These are phyloP conservation scores for Ladona fulva DNA, from an alignment of 1,140 invertebrate genomes.

Conservation along the genomic window DNA sequence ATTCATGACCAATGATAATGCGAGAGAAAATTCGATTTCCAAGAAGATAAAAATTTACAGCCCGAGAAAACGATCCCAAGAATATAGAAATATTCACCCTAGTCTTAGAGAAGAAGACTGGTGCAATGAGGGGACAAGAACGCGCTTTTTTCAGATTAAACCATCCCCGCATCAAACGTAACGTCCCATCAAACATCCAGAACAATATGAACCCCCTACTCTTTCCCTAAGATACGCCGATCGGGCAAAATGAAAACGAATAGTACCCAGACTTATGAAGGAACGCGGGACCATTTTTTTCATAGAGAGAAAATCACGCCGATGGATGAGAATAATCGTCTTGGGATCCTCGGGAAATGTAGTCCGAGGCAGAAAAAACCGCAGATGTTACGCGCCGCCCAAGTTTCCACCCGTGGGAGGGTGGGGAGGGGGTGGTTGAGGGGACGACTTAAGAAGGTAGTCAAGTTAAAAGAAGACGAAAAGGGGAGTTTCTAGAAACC, in stretches of 20 bases:
- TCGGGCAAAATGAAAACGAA: background rate
- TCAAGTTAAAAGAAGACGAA: background rate
- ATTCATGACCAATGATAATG: too few relatives aligned
- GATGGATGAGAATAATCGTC: too few relatives aligned
- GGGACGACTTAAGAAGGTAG: too few relatives aligned
- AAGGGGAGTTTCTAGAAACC: background rate
- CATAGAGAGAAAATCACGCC: too few relatives aligned
- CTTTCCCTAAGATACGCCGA: background rate
- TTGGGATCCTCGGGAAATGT: background rate
- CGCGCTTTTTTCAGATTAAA: too few relatives aligned
- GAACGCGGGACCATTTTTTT: too few relatives aligned
- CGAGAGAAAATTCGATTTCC: too few relatives aligned
- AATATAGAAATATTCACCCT: too few relatives aligned
- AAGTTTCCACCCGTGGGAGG: background rate
- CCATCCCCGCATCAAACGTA: background rate
- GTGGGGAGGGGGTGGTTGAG: background rate
- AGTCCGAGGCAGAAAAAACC: background rate
- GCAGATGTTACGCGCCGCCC: background rate
- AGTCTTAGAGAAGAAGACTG: too few relatives aligned
- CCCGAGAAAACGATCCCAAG: too few relatives aligned
- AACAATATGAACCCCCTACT: background rate
- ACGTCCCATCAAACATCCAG: background rate
- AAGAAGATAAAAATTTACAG: too few relatives aligned
- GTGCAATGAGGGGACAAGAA: too few relatives aligned
- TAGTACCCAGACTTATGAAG: background rate